Evolutionary conservation across 1,140 invertebrate genomes (phyloP), one percentile per base, ranked within the genome.

Genomic region (Callitettix versicolor): DNA sequence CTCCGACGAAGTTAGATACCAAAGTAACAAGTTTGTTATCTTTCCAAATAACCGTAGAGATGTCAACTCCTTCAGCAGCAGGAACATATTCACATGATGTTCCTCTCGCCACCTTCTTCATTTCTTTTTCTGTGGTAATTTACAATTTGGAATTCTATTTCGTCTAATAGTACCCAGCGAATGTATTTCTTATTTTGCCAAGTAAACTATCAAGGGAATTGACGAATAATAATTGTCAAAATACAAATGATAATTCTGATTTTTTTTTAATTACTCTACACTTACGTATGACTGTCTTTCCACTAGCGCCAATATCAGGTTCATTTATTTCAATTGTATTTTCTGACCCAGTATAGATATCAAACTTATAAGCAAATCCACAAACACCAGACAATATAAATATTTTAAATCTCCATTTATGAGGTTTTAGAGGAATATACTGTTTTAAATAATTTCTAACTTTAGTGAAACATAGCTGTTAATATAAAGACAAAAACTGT

Each of bases 1-100:
- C 60, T 59, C 69, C 67, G 59, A 63, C 64, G 66, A 65, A 69
- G 55, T 63, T 66, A 44, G 68, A 72, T 52, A 65, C 61, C 22
- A 71, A 63, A 56, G 63, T 65, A 42, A 72, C 70, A n/a, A n/a
- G n/a, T n/a, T n/a, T n/a, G n/a, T n/a, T n/a, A n/a, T n/a, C n/a
- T n/a, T n/a, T n/a, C n/a, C n/a, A n/a, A n/a, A n/a, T n/a, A n/a
- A n/a, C n/a, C n/a, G n/a, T n/a, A n/a, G n/a, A n/a, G 0, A 62
- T 41, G 9, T 58, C 41, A 3, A 63, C 56, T 12, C 50, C 54
- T 40, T 58, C 53, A 36, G n/a, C n/a, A n/a, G n/a, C n/a, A n/a
- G n/a, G n/a, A n/a, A n/a, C n/a, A n/a, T n/a, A n/a, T n/a, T n/a
- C n/a, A n/a, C n/a, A n/a, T n/a, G n/a, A n/a, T n/a, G n/a, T n/a